phyloP scores from a whole-genome alignment of 2,888 invertebrate genomes.

The Tholera decimalis region DNA sequence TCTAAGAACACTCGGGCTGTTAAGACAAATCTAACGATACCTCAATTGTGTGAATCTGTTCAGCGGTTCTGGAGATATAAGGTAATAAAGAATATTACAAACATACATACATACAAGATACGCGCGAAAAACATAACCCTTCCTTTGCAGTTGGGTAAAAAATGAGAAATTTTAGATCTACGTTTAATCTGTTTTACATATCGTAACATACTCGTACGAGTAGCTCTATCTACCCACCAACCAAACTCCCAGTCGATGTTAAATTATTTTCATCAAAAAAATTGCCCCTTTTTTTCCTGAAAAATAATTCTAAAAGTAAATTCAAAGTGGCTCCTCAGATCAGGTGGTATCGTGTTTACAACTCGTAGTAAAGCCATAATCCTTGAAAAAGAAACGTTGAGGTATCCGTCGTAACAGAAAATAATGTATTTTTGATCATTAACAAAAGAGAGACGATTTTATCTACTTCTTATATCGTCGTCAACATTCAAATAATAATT shows the following conservation, averaged over 20 bases:
- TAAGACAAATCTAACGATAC: too few relatives aligned
- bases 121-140: too few relatives aligned
- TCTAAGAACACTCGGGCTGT: too few relatives aligned
- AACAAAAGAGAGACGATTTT: neutral
- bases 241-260: too few relatives aligned
- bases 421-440: neutral
- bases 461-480: neutral
- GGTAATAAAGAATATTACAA: too few relatives aligned
- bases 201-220: neutral
- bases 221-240: neutral
- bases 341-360: constrained; percentile 36
- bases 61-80: too few relatives aligned
- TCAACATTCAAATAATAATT: too few relatives aligned
- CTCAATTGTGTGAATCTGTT: too few relatives aligned
- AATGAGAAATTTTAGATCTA: too few relatives aligned
- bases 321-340: constrained; percentile 18
- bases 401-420: neutral
- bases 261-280: constrained; percentile 17
- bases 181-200: too few relatives aligned
- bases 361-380: constrained; percentile 17
- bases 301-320: constrained; percentile 29
- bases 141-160: too few relatives aligned
- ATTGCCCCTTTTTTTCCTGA: constrained; percentile 22
- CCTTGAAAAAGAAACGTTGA: neutral
- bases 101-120: too few relatives aligned